Percentiles rank a stretch among this genome's conserved stretches.
Evolutionary conservation across 2,888 invertebrate genomes (phyloP).

Genomic region (Peribatodes rhomboidaria): DNA sequence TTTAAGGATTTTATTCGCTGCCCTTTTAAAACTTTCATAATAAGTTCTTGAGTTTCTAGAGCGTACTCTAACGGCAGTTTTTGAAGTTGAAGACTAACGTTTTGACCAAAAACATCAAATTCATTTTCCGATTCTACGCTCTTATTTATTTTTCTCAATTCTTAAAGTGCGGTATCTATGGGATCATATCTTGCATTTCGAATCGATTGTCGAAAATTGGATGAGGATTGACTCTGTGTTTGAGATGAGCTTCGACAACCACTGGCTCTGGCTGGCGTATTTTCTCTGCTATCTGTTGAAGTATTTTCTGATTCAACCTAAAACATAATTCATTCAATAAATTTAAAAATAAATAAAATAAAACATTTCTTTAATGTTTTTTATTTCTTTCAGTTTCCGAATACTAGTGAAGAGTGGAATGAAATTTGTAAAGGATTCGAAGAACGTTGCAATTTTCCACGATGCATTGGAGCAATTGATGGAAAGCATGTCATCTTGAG

Average conservation of each 20-base stretch:
- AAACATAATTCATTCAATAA: constrained; percentile 40
- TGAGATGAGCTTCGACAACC: constrained; percentile 36
- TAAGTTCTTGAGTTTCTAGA: constrained; percentile 40
- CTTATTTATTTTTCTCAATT: constrained; percentile 36
- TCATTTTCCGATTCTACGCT: constrained; percentile 38
- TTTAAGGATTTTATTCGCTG: constrained; percentile 36
- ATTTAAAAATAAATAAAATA: constrained; percentile 38
- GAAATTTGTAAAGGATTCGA: constrained; percentile 34
- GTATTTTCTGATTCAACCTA: constrained; percentile 40
- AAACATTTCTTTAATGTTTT: constrained; percentile 36
- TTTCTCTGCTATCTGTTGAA: constrained; percentile 40
- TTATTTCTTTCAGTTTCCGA: constrained; percentile 34
- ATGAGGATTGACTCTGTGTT: constrained; percentile 40
- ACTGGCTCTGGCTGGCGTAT: constrained; percentile 39
- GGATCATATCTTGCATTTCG: constrained; percentile 39
- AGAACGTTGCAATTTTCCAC: constrained; percentile 35
- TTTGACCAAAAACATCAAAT: constrained; percentile 42
- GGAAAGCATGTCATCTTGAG: constrained; percentile 21
- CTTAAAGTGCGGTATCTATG: constrained; percentile 21
- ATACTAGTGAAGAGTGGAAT: constrained; percentile 16
- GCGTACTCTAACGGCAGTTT: constrained; percentile 39
- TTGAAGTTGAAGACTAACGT: constrained; percentile 41
- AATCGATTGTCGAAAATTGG: constrained; percentile 40
- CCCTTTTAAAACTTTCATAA: constrained; percentile 40
- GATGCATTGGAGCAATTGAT: constrained; percentile 18